Evolutionary conservation across 2,888 invertebrate species (phyloP), one percentile per base, ranked within the genome.

Genomic region (Dasypolia templi): DNA sequence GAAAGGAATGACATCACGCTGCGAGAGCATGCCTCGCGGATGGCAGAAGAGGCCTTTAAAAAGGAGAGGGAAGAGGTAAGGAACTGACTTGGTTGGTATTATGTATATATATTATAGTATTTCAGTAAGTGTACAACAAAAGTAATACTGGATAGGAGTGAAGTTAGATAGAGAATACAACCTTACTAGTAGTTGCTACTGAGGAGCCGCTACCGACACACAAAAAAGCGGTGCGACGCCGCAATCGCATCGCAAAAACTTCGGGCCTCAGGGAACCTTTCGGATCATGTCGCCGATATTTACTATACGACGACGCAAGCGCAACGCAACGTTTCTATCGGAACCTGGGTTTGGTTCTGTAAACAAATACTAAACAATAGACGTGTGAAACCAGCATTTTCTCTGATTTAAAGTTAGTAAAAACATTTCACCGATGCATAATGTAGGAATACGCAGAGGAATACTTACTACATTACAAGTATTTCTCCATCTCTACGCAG

Each of bases 1-100:
- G 97, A 97, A 88, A 94, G 97, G 56, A 97, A 97, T 79, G 97
- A 97, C 89, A 89, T 92, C 76, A 95, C 95, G n/a, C 90, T 97
- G 29, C 94, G 97, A 3, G 96, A 97, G 51, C 96, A 94, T 51
- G 92, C 91, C 55, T 91, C 92, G 79, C 75, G 82, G 1, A 86
- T 91, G 70, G 93, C 92, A 0, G 93, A 94, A 55, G 92, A 94
- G 75, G 90, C 89, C 7, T 83, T 88, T 35, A 93, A 93, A 76
- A 86, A 84, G 35, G 90, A 92, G 5, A 86, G 86, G 42, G 90
- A 91, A 68, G 92, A 93, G 90, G 94, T 93, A 81, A 29, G 74
- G 4, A 66, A 32, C 22, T 76, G 2, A 29, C 29, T 68, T 51
- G 51, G n/a, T 70, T 42, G n/a, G 12, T 51, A 12, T 39, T 2